Evolutionary conservation across 2,113 vertebrate species (phyloP), one percentile per base, ranked within the genome.

Genomic region (Seriola quinqueradiata): DNA sequence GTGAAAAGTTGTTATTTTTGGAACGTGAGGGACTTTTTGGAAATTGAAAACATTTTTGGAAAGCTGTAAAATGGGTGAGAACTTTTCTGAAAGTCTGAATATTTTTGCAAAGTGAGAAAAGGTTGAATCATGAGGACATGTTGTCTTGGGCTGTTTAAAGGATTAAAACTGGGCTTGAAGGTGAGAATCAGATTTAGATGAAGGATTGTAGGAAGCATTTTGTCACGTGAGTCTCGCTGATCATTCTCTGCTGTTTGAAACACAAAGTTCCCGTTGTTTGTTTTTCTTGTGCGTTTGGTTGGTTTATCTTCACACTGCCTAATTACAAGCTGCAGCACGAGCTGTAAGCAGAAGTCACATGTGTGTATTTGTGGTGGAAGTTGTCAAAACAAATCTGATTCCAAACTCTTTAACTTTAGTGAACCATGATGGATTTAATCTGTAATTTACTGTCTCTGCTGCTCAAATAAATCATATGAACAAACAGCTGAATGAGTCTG

Each of bases 341-440:
- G 66, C 1, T 38, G 42, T 80, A 83, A 77, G 77, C 77, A 66
- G 11, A 40, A 19, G 58, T 77, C 81, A 46, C n/a, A 25, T 61
- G 70, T 74, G 50, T 63, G 50, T 70, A 44, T 83, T 58, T 84
- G 77, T 57, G 36, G 52, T 19, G 8, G 8, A 59, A 16, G 68
- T 54, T 81, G 69, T 83, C 83, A 77, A 83, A 88, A 80, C 80
- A 85, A 69, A 64, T 28, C 10, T 40, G 13, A 66, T n/a, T 75
- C 70, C 80, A 68, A 1, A 17, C 50, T 77, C 77, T 82, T 52
- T 61, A 79, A 78, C 54, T 70, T 10, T 10, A 57, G 42, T 23
- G 57, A 4, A 42, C 54, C 54, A 3, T 25, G 58, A 46, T 70
- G 63, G 50, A 65, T 40, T 76, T 0, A 19, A n/a, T 69, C 82